These are phyloP conservation scores for Anthophora plumipes DNA, from an alignment of 2,888 invertebrate species.

Conservation along the genomic window DNA sequence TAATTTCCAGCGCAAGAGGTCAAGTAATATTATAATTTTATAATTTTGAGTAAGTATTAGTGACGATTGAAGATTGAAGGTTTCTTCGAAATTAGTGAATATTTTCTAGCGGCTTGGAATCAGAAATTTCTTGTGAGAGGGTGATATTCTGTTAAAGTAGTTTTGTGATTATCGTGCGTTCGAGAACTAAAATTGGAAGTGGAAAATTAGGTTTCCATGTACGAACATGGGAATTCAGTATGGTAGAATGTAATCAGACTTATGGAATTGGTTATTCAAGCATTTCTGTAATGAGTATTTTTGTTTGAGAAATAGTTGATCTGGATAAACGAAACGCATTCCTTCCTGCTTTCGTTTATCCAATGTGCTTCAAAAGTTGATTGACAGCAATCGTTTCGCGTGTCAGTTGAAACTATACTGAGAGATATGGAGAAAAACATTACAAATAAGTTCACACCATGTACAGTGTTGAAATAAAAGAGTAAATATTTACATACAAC, in stretches of 20 bases:
- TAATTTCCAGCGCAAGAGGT: no score
- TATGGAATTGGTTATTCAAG: neutral
- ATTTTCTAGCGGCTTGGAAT: neutral
- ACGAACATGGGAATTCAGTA: slow-evolving; percentile 1
- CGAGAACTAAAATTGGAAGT: slow-evolving; percentile 10
- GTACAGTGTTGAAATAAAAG: neutral
- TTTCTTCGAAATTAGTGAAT: neutral
- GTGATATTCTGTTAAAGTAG: no score
- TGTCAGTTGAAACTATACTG: neutral
- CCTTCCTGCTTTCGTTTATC: slow-evolving; percentile 19
- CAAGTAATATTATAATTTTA: no score
- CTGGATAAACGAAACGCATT: slow-evolving; percentile 8
- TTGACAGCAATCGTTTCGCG: neutral
- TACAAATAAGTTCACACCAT: neutral
- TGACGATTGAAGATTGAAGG: neutral
- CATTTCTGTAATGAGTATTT: slow-evolving; percentile 8
- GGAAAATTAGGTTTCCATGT: slow-evolving; percentile 28
- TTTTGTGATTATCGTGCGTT: neutral
- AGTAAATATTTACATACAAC: neutral
- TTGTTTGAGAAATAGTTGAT: slow-evolving; percentile 5
- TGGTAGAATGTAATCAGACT: slow-evolving; percentile 11
- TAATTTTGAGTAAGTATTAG: neutral
- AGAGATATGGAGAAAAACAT: no score
- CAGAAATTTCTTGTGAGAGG: neutral
- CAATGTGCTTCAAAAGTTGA: neutral